Evolutionary conservation across 2,888 invertebrate species (phyloP), one percentile per base, ranked within the genome.

Genomic region (Cephus pulcher): DNA sequence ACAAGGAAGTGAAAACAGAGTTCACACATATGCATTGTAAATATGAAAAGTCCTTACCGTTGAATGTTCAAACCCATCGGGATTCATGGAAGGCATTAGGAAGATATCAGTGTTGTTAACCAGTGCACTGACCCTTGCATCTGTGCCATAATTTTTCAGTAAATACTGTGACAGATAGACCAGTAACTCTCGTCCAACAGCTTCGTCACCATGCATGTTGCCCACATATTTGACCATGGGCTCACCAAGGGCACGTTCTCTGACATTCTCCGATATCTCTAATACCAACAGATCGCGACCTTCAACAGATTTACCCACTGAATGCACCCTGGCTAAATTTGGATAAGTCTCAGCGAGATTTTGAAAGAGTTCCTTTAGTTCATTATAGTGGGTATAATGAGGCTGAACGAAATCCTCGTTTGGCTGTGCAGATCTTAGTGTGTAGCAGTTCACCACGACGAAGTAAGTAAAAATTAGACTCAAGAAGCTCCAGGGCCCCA

Each of bases 161-260:
- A 99, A 93, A 92, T 98, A 96, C 85, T 97, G 95, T 0, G 97
- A 96, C 88, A 99, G 93, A 89, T 95, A 96, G 76, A 99, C 93
- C 84, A 97, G 92, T 82, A 98, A 90, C 90, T 98, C 95, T 70
- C 98, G 93, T 0, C 98, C 98, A 34, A 98, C 94, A 1, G 97
- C 94, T 92, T 98, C 98, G 89, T 98, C 98, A 4, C 98, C 98
- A 90, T 99, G 98, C 98, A 99, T 98, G 89, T 98, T 98, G 15
- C 96, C 98, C 80, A 98, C 96, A 92, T 96, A 97, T 90, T 98
- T 98, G 85, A 98, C 96, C 93, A 98, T 97, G 0, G 98, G 98
- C 85, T 96, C 95, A 30, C 94, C 92, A 89, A 94, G 91, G 91
- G 94, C 93, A 87, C 94, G 90, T 85, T 92, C 88, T 78, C 91